These are phyloP conservation scores for Choloepus didactylus DNA, from an alignment of 2,797 vertebrate genomes.

Conservation along the genomic window DNA sequence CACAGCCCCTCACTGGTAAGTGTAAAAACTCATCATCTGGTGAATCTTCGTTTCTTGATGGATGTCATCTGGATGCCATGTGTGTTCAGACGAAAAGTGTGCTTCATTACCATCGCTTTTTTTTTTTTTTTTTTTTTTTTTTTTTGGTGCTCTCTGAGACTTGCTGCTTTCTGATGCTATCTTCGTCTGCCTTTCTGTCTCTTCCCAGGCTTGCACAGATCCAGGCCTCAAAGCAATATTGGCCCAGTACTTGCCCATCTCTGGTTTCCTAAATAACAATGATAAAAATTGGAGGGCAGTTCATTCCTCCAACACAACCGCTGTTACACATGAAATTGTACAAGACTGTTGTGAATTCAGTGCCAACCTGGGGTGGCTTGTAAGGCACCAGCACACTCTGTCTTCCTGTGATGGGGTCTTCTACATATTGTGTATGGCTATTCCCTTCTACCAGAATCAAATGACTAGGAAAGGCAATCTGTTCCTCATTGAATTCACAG, in stretches of 20 bases:
- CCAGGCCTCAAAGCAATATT: conserved; percentile 98
- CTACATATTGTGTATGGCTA: conserved; percentile 98
- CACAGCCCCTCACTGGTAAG: conserved; percentile 92
- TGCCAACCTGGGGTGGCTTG: conserved; percentile 98
- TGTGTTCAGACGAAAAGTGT: conserved; percentile 96
- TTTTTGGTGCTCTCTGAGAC: conserved; percentile 92
- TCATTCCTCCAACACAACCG: conserved; percentile 99
- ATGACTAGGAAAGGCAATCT: conserved; percentile 98
- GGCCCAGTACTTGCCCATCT: conserved; percentile 98
- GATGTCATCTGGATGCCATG: conserved; percentile 99
- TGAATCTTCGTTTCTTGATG: conserved; percentile 97
- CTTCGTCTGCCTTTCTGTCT: conserved; percentile 98
- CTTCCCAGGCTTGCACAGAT: conserved; percentile 98
- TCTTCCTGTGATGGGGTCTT: conserved; percentile 98
- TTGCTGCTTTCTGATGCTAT: conserved; percentile 99
- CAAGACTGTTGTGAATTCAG: conserved; percentile 98
- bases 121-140: conserved; percentile 86
- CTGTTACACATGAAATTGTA: conserved; percentile 99
- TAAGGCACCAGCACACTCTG: conserved; percentile 99
- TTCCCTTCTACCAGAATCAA: conserved; percentile 99
- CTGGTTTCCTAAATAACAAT: conserved; percentile 99
- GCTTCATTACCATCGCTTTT: conserved; percentile 98
- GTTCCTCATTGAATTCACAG: conserved; percentile 99
- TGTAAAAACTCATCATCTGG: conserved; percentile 98
- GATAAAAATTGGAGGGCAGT: conserved; percentile 98